Conservation (phyloP, 1,140 invertebrate genomes). For the Cotesia typhae region DNA sequence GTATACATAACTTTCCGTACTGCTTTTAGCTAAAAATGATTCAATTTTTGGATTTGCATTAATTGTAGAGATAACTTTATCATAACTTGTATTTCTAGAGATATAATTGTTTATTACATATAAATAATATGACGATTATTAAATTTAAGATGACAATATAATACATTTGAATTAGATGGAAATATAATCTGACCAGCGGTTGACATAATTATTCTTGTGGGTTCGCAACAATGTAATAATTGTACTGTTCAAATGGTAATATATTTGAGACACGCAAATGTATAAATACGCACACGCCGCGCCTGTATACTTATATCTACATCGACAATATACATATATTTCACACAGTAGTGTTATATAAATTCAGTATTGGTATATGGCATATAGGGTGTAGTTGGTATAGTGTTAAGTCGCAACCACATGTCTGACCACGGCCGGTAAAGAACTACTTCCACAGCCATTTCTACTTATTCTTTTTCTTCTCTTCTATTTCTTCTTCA, state of each 20-base stretch:
- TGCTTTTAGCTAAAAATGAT: too few relatives aligned
- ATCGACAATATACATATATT: too few relatives aligned
- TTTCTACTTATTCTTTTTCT: slow-evolving; percentile 21
- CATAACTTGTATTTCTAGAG: background rate
- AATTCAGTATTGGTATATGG: background rate
- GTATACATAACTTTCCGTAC: background rate
- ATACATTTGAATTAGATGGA: slow-evolving; percentile 53
- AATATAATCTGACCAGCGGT: slow-evolving; percentile 53
- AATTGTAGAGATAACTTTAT: background rate
- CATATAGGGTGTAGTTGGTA: background rate
- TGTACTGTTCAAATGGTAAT: slow-evolving; percentile 48
- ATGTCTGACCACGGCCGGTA: slow-evolving; percentile 45
- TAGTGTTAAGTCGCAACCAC: slow-evolving; percentile 17
- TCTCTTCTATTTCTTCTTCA: slow-evolving; percentile 7
- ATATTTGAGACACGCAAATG: slow-evolving; percentile 30
- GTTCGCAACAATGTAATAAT: slow-evolving; percentile 52
- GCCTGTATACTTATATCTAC: slow-evolving; percentile 33
- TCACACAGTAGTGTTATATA: background rate
- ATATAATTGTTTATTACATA: background rate
- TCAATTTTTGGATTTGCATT: too few relatives aligned
- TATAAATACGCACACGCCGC: slow-evolving; percentile 44
- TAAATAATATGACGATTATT: background rate
- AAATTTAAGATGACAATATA: slow-evolving; percentile 28
- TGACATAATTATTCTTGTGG: slow-evolving; percentile 52
- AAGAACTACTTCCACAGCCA: slow-evolving; percentile 46